A percentile compares a stretch with the other conserved stretches of the same genome.
These are phyloP conservation scores for Albula goreensis DNA, from an alignment of 2,113 vertebrate species.

Conservation along the genomic window DNA sequence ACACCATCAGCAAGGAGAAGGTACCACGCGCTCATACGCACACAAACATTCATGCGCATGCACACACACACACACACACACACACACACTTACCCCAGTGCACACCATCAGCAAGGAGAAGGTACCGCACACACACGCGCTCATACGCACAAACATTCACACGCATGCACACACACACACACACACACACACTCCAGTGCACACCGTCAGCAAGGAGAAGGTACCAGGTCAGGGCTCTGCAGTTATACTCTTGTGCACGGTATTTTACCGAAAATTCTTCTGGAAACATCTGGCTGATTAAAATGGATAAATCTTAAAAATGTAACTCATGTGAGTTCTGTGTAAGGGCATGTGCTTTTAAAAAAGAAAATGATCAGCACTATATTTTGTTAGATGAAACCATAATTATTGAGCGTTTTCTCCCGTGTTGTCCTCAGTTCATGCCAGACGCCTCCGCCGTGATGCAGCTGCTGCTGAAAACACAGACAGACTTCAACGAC, in stretches of 20 bases:
- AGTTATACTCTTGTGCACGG: too few species aligned
- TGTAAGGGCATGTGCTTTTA: too few species aligned
- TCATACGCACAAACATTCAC: background rate
- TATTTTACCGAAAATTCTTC: too few species aligned
- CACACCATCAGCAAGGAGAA: constrained; percentile 91
- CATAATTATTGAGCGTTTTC: background rate
- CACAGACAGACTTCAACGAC: constrained; percentile 95
- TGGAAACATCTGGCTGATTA: too few species aligned
- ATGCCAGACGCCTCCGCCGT: constrained; percentile 98
- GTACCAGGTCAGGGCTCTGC: background rate
- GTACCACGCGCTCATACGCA: constrained; percentile 53
- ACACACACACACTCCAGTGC: too few species aligned
- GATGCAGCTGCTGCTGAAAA: constrained; percentile 95
- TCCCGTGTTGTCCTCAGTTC: constrained; percentile 71
- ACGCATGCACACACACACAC: background rate
- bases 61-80: background rate
- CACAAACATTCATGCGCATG: too few species aligned
- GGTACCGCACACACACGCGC: constrained; percentile 56
- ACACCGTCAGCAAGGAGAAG: background rate
- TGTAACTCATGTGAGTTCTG: too few species aligned
- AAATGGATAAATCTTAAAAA: too few species aligned
- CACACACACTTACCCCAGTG: too few species aligned
- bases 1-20: constrained; percentile 56
- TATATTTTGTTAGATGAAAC: background rate
- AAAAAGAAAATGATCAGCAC: background rate